These are phyloP conservation scores for Drosophila rhopaloa DNA, from an alignment of 1,140 invertebrate species.

Conservation along the genomic window DNA sequence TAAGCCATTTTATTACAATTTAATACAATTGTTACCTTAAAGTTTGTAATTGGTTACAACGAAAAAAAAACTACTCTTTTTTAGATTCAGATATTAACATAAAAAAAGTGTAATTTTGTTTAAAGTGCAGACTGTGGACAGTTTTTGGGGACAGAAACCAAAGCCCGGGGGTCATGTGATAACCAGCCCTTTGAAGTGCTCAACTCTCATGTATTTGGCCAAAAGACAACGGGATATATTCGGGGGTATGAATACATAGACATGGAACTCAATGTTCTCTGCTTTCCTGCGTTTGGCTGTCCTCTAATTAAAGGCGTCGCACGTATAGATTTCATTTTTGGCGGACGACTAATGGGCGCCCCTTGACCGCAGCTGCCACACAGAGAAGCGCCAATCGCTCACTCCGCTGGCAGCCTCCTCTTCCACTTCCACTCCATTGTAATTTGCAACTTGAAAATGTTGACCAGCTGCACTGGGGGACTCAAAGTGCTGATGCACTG, in stretches of 20 bases:
- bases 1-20: too few relatives aligned
- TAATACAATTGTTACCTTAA: too few relatives aligned
- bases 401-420: constrained; percentile 1
- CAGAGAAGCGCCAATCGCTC: constrained; percentile 18
- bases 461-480: constrained; percentile 39
- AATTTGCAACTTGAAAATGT: constrained; percentile 69
- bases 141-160: constrained; percentile 1
- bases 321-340: constrained; percentile 79
- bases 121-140: not conserved
- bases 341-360: constrained; percentile 68
- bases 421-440: constrained; percentile 42
- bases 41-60: too few relatives aligned
- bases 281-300: constrained; percentile 31
- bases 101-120: not conserved
- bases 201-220: constrained; percentile 26
- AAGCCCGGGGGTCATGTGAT: constrained; percentile 43
- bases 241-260: constrained; percentile 1
- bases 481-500: constrained; percentile 50
- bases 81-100: too few relatives aligned
- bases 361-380: constrained; percentile 65
- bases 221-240: not conserved
- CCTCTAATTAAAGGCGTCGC: constrained; percentile 74
- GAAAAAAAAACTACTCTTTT: too few relatives aligned
- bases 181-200: constrained; percentile 69
- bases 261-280: not conserved